Conservation (phyloP, 2,888 invertebrate genomes). For the Ormyrus thymus region DNA sequence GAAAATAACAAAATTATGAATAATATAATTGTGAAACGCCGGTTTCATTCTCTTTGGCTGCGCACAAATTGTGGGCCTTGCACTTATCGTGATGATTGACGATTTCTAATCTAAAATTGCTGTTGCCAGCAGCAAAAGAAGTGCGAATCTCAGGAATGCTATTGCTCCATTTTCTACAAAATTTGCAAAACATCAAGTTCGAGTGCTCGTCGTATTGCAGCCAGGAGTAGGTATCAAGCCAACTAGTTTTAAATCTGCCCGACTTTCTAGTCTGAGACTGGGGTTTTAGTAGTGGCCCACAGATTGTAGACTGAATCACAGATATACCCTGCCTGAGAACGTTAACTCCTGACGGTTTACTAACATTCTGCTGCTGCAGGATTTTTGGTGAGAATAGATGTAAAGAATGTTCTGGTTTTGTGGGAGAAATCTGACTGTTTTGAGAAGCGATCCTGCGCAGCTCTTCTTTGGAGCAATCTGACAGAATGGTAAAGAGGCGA, state of each 20-base stretch:
- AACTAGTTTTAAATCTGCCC: slow-evolving; percentile 82
- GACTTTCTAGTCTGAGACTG: slow-evolving; percentile 75
- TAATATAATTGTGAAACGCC: neutral
- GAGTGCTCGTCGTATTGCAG: slow-evolving; percentile 81
- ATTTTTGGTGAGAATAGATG: slow-evolving; percentile 7
- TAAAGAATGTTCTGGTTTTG: slow-evolving; percentile 5
- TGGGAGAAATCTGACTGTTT: slow-evolving; percentile 45
- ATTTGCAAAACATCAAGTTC: slow-evolving; percentile 85
- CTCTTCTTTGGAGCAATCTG: slow-evolving; percentile 17
- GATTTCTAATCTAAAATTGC: slow-evolving; percentile 86
- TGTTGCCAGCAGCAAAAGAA: slow-evolving; percentile 87
- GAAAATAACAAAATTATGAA: neutral
- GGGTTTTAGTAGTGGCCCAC: slow-evolving; percentile 59
- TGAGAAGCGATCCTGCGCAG: slow-evolving; percentile 56
- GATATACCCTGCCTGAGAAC: slow-evolving; percentile 66
- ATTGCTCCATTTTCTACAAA: slow-evolving; percentile 84
- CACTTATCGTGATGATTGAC: slow-evolving; percentile 88
- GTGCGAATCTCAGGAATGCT: slow-evolving; percentile 83
- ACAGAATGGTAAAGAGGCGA: slow-evolving; percentile 54
- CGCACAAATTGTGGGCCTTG: slow-evolving; percentile 84
- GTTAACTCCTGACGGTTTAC: slow-evolving; percentile 40
- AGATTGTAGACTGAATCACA: slow-evolving; percentile 67
- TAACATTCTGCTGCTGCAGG: slow-evolving; percentile 43
- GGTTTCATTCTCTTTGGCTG: slow-evolving; percentile 75
- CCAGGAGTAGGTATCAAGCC: slow-evolving; percentile 85